These are phyloP conservation scores for Cryptocephalus moraei DNA, from an alignment of 2,888 invertebrate genomes.

Conservation along the genomic window DNA sequence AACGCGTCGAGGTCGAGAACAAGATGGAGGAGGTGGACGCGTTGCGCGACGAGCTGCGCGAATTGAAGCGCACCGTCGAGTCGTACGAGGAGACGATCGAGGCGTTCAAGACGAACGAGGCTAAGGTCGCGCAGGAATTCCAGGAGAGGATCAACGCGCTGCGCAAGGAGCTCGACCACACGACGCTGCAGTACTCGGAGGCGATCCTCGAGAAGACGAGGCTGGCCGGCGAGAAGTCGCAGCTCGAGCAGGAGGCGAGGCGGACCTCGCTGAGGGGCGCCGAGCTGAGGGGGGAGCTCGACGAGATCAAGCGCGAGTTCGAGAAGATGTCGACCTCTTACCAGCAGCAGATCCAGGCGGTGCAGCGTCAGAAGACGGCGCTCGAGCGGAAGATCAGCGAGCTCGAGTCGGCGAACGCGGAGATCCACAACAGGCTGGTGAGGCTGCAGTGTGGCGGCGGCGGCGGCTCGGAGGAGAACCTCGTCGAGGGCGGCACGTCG, in stretches of 20 bases:
- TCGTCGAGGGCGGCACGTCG: constrained; percentile 18
- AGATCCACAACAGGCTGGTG: constrained; percentile 32
- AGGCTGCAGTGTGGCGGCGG: constrained; percentile 11
- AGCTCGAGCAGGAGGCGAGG: constrained; percentile 53
- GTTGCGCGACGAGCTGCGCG: constrained; percentile 38
- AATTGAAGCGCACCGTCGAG: constrained; percentile 36
- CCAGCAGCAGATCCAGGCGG: constrained; percentile 25
- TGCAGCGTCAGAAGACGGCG: constrained; percentile 39
- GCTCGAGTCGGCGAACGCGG: constrained; percentile 35
- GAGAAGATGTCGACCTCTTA: constrained; percentile 24
- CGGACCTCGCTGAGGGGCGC: constrained; percentile 37
- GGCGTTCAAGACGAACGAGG: constrained; percentile 25
- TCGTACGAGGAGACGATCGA: constrained; percentile 37
- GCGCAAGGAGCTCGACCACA: constrained; percentile 57
- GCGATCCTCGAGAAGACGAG: constrained; percentile 64
- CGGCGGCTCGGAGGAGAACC: constrained; percentile 36
- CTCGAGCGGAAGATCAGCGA: constrained; percentile 37
- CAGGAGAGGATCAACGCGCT: constrained; percentile 47
- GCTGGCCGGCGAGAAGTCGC: constrained; percentile 57
- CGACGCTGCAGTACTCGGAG: constrained; percentile 64
- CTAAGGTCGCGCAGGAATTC: constrained; percentile 23
- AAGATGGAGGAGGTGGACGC: constrained; percentile 39
- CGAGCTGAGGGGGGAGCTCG: constrained; percentile 34
- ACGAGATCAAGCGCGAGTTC: constrained; percentile 28
- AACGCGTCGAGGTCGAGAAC: constrained; percentile 46